Evolutionary conservation across 2,797 vertebrate genomes (phyloP), one percentile per base, ranked within the genome.

Genomic region (Vireo griseus): DNA sequence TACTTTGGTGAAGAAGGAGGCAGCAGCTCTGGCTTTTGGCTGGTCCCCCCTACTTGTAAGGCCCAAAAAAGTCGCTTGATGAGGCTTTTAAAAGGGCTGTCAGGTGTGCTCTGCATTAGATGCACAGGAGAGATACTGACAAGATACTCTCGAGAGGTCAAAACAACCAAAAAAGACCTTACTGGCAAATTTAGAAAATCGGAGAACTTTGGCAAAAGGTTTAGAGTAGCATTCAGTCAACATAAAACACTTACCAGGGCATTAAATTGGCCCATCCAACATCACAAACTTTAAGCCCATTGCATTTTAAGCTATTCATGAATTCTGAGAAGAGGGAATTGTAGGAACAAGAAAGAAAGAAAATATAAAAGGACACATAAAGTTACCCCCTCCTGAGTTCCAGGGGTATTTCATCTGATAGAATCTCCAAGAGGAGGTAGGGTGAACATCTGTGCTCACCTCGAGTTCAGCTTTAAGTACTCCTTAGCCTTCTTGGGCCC

Each of bases 141-240:
- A 13, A 3, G 19, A 22, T 37, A 24, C 33, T 59, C 37, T 37
- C 0, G 0, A 67, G 45, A 45, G 24, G 19, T 6, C 8, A 52
- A 39, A 86, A 39, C 47, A 44, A 67, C 22, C 22, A 33, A 22
- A 39, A 28, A 85, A 37, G 18, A 28, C 12, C 37, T 58, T 18
- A 35, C 35, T 33, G 39, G 28, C 24, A 39, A 39, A 39, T 85
- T 52, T 20, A 33, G 28, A 52, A 76, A 76, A 52, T 37, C n/a
- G 28, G 22, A 58, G n/a, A 51, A 29, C 54, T 40, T 66, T 24
- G 24, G 20, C 28, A 45, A 24, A 67, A 67, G 8, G 7, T 85
- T 67, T 59, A n/a, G 28, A 59, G 47, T 29, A 55, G 50, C 25
- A 65, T 3, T 40, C 16, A 14, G 9, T 55, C 19, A 19, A 39